phyloP scores from a whole-genome alignment of 2,113 vertebrate genomes.

The Cryptotis parvus region DNA sequence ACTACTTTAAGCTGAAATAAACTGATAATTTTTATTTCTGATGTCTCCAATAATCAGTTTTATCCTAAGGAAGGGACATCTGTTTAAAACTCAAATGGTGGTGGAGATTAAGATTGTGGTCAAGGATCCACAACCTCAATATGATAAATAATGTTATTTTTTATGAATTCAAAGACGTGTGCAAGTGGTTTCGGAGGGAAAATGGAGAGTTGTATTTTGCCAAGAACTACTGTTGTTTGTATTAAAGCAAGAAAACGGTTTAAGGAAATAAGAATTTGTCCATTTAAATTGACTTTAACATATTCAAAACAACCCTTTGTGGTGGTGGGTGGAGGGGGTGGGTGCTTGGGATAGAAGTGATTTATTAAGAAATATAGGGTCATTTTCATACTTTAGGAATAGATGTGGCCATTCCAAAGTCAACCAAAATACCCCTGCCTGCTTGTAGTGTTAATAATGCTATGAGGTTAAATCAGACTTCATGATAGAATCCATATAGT shows the following conservation, averaged over 20 bases:
- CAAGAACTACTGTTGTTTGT: background rate
- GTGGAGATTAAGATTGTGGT: background rate
- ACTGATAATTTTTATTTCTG: background rate
- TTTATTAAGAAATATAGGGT: too few species aligned
- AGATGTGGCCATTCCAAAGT: too few species aligned
- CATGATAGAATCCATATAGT: too few species aligned
- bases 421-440: too few species aligned
- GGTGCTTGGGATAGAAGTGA: too few species aligned
- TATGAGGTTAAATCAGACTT: too few species aligned
- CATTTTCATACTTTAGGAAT: too few species aligned
- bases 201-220: background rate
- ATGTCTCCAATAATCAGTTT: background rate
- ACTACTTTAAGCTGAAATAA: slow-evolving; percentile 1
- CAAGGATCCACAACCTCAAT: background rate
- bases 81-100: background rate
- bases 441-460: too few species aligned
- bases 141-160: background rate
- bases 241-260: background rate
- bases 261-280: background rate
- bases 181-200: background rate
- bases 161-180: background rate
- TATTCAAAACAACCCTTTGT: background rate
- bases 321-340: too few species aligned
- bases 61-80: background rate
- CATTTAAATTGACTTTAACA: background rate